Conservation (phyloP, 2,113 vertebrate genomes). For the Pedionomus torquatus region DNA sequence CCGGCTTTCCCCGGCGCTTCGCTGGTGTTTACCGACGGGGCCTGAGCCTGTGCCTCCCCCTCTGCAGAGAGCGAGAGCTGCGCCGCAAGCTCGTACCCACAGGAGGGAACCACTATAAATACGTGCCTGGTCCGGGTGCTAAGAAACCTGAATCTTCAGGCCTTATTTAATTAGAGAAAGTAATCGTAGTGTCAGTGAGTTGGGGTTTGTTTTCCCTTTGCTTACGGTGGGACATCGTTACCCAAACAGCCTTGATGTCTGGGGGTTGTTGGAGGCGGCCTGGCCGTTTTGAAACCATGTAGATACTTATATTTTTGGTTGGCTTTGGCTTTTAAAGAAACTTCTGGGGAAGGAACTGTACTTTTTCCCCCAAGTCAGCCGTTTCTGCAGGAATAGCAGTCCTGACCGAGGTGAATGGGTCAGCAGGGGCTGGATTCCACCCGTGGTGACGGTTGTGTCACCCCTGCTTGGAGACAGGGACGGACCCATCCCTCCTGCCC, state of each 20-base stretch:
- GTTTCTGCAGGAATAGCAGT: background rate
- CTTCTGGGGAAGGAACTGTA: rapidly evolving
- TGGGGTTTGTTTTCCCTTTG: background rate
- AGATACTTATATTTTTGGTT: too few relatives aligned
- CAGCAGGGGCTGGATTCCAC: rapidly evolving
- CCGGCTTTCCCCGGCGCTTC: too few relatives aligned
- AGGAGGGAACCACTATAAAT: too few relatives aligned
- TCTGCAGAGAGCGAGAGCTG: background rate
- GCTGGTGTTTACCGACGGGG: too few relatives aligned
- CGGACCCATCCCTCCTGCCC: background rate
- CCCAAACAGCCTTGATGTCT: rapidly evolving
- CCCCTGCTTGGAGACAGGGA: rapidly evolving
- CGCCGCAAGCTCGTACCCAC: too few relatives aligned
- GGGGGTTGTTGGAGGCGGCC: rapidly evolving
- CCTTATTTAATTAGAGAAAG: too few relatives aligned
- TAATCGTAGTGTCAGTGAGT: background rate
- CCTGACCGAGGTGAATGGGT: rapidly evolving
- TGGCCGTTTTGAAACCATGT: background rate
- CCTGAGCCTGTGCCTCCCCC: too few relatives aligned
- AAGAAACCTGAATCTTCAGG: background rate
- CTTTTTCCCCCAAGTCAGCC: background rate
- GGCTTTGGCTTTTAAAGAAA: background rate
- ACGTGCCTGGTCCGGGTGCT: background rate
- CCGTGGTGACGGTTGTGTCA: rapidly evolving
- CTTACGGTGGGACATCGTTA: too few relatives aligned